Evolutionary conservation across 2,797 vertebrate species (phyloP).

Genomic region (Uromys caudimaculatus): DNA sequence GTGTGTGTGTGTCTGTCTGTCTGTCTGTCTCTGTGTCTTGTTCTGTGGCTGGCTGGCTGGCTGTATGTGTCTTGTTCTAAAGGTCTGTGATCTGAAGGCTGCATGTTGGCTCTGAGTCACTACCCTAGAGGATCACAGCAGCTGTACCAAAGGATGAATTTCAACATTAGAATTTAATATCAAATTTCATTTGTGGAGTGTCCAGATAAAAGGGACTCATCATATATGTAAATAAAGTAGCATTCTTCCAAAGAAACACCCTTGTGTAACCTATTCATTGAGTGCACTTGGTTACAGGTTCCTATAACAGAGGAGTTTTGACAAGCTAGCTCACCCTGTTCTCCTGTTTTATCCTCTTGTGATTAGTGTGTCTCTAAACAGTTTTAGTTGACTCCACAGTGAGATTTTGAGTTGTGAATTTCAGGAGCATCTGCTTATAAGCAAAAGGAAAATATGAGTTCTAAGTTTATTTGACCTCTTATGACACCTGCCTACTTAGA

Average conservation of each 20-base stretch:
- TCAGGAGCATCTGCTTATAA: background rate
- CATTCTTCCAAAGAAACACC: background rate
- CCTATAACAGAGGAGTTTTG: background rate
- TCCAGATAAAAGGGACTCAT: background rate
- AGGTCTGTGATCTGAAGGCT: background rate
- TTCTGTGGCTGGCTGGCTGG: background rate
- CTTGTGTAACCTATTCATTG: background rate
- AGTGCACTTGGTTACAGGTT: background rate
- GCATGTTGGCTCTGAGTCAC: background rate
- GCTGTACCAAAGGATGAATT: constrained; percentile 5
- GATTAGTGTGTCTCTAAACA: background rate
- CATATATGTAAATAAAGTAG: background rate
- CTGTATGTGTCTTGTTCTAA: background rate
- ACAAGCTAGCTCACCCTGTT: background rate
- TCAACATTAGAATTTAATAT: constrained; percentile 20
- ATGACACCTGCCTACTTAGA: background rate
- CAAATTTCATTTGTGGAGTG: constrained; percentile 5
- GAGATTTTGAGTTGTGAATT: constrained; percentile 38
- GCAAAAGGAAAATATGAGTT: background rate
- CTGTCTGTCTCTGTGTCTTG: background rate
- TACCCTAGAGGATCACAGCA: background rate
- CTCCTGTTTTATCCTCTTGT: constrained; percentile 42
- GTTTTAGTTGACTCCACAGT: background rate
- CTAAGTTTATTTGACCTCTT: background rate
- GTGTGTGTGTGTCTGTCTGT: background rate